These are phyloP conservation scores for Mobula hypostoma DNA, from an alignment of 2,113 vertebrate species.

Conservation along the genomic window DNA sequence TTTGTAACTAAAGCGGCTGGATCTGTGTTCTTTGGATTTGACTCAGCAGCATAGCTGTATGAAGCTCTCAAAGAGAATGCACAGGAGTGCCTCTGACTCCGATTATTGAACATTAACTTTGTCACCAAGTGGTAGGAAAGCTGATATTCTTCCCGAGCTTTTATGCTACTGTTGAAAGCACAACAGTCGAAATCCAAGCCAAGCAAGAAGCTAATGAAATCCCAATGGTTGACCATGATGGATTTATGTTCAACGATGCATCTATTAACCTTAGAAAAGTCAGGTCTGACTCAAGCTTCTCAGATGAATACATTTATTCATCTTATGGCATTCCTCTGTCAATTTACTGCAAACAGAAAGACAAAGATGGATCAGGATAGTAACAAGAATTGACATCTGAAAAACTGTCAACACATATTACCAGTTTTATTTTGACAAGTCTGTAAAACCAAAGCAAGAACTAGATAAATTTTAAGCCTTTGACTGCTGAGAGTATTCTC, in stretches of 20 bases:
- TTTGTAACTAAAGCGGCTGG: no score
- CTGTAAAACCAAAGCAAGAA: neutral
- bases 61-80: neutral
- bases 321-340: neutral
- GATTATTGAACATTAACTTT: neutral
- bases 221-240: neutral
- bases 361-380: neutral
- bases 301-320: neutral
- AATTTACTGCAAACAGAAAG: neutral
- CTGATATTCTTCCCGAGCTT: neutral
- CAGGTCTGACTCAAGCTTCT: neutral
- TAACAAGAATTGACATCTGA: slow-evolving; percentile 12
- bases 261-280: neutral
- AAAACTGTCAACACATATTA: neutral
- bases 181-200: neutral
- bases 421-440: slow-evolving; percentile 1
- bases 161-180: neutral
- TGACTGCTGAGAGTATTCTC: neutral
- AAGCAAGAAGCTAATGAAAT: neutral
- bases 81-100: neutral
- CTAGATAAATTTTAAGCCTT: neutral
- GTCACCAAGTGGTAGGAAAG: neutral
- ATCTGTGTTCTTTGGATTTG: no score
- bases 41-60: neutral
- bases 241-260: slow-evolving; percentile 20